These are phyloP conservation scores for Cirrhinus molitorella DNA, from an alignment of 2,797 vertebrate genomes.

Conservation along the genomic window DNA sequence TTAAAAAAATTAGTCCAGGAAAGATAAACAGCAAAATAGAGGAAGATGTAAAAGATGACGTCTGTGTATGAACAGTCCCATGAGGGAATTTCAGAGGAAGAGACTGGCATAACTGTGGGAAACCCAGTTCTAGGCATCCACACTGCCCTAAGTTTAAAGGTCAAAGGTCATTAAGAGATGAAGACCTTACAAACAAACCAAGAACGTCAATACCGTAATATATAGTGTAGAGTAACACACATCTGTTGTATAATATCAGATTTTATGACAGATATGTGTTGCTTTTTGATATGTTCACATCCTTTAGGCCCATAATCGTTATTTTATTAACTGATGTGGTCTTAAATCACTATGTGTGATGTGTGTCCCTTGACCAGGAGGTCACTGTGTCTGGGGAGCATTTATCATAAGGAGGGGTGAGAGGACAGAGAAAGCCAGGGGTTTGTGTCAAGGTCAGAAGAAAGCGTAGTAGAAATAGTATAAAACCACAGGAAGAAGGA, in stretches of 20 bases:
- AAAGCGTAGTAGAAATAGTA: slow-evolving; percentile 61
- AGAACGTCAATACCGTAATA: neutral
- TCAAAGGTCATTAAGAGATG: slow-evolving; percentile 31
- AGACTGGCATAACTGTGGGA: slow-evolving; percentile 53
- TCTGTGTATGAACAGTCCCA: slow-evolving; percentile 33
- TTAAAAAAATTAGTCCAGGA: neutral
- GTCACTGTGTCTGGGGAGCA: slow-evolving; percentile 35
- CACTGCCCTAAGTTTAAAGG: slow-evolving; percentile 46
- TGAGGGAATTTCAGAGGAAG: neutral
- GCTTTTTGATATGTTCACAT: too few relatives aligned
- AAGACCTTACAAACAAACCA: slow-evolving; percentile 21
- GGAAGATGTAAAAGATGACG: slow-evolving; percentile 22
- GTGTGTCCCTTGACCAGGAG: slow-evolving; percentile 8
- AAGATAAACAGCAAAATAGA: neutral
- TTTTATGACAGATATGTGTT: neutral
- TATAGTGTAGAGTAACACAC: neutral
- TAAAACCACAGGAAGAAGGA: slow-evolving; percentile 67
- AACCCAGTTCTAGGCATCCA: slow-evolving; percentile 41
- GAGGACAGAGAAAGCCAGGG: slow-evolving; percentile 44
- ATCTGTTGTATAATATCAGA: neutral
- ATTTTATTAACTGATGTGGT: neutral
- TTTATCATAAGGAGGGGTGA: slow-evolving; percentile 34
- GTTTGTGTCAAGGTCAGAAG: slow-evolving; percentile 65
- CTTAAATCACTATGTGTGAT: slow-evolving; percentile 19
- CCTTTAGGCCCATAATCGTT: too few relatives aligned